A percentile compares a stretch with the other conserved stretches of the same genome.
Evolutionary conservation across 2,113 vertebrate genomes (phyloP).

Genomic region (Seriola rivoliana): DNA sequence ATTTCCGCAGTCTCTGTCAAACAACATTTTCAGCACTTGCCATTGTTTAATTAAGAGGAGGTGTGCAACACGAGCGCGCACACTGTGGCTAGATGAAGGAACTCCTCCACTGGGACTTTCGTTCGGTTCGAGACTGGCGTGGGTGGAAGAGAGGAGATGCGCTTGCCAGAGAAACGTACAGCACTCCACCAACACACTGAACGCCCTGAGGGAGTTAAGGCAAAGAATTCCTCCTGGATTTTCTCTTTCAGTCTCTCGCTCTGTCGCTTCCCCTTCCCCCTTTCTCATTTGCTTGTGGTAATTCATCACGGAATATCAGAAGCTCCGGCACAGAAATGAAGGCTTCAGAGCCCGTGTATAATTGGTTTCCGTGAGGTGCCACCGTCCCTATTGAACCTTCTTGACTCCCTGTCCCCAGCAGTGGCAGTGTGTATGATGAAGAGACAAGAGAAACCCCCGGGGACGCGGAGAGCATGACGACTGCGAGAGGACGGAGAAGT

Average conservation of each 20-base stretch:
- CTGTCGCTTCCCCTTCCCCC: conserved; percentile 16
- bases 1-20: conserved; percentile 61
- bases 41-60: conserved; percentile 80
- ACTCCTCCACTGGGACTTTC: conserved; percentile 73
- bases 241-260: conserved; percentile 60
- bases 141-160: conserved; percentile 71
- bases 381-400: conserved; percentile 64
- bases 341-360: conserved; percentile 56
- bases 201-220: conserved; percentile 59
- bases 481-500: not conserved
- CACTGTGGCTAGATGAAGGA: conserved; percentile 68
- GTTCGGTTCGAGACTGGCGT: conserved; percentile 68
- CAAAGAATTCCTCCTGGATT: conserved; percentile 75
- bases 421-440: conserved; percentile 44
- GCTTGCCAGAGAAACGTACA: conserved; percentile 73
- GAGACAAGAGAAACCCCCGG: conserved; percentile 46
- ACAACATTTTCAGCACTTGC: conserved; percentile 46
- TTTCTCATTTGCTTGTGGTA: conserved; percentile 73
- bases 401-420: conserved; percentile 58
- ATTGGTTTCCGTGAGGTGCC: conserved; percentile 75
- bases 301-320: conserved; percentile 80
- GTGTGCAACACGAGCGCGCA: conserved; percentile 55
- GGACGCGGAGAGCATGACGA: conserved; percentile 33
- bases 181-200: conserved; percentile 71
- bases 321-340: conserved; percentile 56